Conservation (phyloP, 2,888 invertebrate species). For the Drosophila mettleri region DNA sequence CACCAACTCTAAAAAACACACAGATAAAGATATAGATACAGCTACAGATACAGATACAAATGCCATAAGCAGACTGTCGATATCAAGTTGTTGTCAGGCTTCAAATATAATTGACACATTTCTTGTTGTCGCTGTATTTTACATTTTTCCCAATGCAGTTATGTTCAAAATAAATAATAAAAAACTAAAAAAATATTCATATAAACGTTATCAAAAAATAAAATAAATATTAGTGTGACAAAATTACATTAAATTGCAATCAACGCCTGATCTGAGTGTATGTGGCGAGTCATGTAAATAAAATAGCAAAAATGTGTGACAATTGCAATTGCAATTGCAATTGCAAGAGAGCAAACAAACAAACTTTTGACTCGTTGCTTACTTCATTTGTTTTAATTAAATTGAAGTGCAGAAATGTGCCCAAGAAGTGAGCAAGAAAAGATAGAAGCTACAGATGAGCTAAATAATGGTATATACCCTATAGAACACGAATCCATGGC, state of each 20-base stretch:
- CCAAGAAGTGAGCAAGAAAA: constrained; percentile 30
- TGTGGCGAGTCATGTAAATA: constrained; percentile 1
- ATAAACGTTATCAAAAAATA: background rate
- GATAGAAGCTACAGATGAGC: background rate
- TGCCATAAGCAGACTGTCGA: constrained; percentile 12
- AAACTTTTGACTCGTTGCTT: constrained; percentile 58
- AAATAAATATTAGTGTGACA: background rate
- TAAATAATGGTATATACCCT: constrained; percentile 3
- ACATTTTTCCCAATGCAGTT: constrained; percentile 29
- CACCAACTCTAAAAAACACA: constrained; percentile 6
- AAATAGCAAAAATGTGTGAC: constrained; percentile 34
- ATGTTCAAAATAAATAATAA: constrained; percentile 16
- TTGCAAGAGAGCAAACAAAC: constrained; percentile 43
- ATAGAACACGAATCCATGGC: background rate
- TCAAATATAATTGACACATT: constrained; percentile 81
- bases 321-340: constrained; percentile 41
- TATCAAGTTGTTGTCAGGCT: constrained; percentile 65
- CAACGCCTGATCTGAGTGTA: constrained; percentile 1
- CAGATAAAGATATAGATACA: constrained; percentile 18
- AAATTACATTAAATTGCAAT: constrained; percentile 21
- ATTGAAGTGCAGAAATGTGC: constrained; percentile 21
- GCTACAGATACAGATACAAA: background rate
- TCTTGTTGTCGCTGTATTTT: constrained; percentile 41
- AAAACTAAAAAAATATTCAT: background rate
- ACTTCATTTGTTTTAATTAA: constrained; percentile 65